Evolutionary conservation across 2,113 vertebrate genomes (phyloP).

Genomic region (Chionis minor): DNA sequence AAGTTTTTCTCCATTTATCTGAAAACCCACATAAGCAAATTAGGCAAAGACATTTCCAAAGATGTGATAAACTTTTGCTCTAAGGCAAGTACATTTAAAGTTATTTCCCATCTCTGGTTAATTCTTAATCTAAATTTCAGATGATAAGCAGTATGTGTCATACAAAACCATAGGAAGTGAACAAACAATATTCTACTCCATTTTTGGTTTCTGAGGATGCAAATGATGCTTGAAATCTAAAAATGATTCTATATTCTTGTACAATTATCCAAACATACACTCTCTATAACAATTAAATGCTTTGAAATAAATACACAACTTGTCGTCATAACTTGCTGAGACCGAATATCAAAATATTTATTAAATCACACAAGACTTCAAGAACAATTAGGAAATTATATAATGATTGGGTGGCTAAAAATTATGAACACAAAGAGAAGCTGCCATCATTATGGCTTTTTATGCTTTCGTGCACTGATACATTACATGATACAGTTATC

Average conservation of each 20-base stretch:
- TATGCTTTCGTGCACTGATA: not conserved
- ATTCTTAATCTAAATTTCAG: not conserved
- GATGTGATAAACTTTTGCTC: not conserved
- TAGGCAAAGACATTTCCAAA: not conserved
- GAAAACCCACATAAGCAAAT: not conserved
- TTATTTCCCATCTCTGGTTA: not conserved
- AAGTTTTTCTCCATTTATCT: not conserved
- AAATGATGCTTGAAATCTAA: not conserved
- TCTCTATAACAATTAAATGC: not conserved
- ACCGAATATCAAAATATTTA: not conserved
- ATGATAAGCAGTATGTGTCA: not conserved
- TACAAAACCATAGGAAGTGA: not conserved
- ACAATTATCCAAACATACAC: not conserved
- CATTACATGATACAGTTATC: not conserved
- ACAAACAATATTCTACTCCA: not conserved
- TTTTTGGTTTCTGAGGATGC: not conserved
- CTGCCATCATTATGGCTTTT: not conserved
- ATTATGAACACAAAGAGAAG: not conserved
- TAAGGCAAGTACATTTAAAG: not conserved
- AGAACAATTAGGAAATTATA: not conserved
- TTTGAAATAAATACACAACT: not conserved
- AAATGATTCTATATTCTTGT: not conserved
- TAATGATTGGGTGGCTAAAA: not conserved
- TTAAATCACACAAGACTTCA: not conserved
- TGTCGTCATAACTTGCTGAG: not conserved